A percentile compares a stretch with the other conserved stretches of the same genome.
Evolutionary conservation across 1,140 invertebrate genomes (phyloP).

Genomic region (Sesamia nonagrioides): DNA sequence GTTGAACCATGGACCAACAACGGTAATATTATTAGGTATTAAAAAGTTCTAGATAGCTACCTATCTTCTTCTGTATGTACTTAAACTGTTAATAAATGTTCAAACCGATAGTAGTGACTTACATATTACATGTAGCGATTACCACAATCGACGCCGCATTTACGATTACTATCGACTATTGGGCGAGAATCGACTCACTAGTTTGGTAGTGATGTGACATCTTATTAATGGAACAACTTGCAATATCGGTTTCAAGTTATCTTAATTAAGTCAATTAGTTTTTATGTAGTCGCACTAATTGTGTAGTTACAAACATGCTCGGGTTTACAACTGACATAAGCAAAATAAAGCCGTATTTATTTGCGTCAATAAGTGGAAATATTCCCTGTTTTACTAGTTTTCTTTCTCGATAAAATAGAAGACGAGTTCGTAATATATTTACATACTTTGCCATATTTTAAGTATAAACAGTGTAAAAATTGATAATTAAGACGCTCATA

Average conservation of each 20-base stretch:
- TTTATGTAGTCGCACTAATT: conserved; percentile 38
- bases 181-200: conserved; percentile 30
- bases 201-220: conserved; percentile 30
- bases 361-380: neutral
- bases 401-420: conserved; percentile 9
- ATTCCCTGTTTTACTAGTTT: conserved; percentile 14
- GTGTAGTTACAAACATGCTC: conserved; percentile 35
- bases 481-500: neutral
- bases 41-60: neutral
- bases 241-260: conserved; percentile 26
- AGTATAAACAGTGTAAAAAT: conserved; percentile 13
- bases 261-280: conserved; percentile 45
- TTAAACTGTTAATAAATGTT: conserved; percentile 14
- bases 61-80: conserved; percentile 6
- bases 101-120: conserved; percentile 9
- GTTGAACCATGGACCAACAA: neutral
- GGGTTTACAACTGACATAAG: conserved; percentile 23
- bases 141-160: conserved; percentile 31
- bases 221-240: conserved; percentile 33
- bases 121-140: conserved; percentile 41
- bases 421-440: conserved; percentile 1
- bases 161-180: conserved; percentile 25
- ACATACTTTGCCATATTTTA: conserved; percentile 2
- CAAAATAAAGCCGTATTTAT: conserved; percentile 40
- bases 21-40: neutral